Evolutionary conservation across 2,888 invertebrate genomes (phyloP), one percentile per base, ranked within the genome.

Genomic region (Morinoia aosen): DNA sequence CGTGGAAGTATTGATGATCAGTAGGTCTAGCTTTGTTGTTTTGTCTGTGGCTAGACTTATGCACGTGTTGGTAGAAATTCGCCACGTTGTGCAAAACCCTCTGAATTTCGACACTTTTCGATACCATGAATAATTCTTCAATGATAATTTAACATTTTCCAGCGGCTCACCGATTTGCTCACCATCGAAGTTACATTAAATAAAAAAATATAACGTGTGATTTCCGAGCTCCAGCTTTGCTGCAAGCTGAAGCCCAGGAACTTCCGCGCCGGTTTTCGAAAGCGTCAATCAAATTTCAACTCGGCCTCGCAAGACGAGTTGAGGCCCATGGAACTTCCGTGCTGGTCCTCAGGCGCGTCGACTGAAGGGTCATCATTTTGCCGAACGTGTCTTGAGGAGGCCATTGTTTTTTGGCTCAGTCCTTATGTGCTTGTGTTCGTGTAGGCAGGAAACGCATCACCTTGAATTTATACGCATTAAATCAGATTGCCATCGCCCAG

Each of bases 391-490:
- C 76, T 76, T 33, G 76, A 76, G 76, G 25, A 76, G 76, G 76
- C 76, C 76, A 33, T 76, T 93, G 93, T 57, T 93, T 16, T 48
- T 58, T 57, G 93, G 48, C 39, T 48, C 12, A 57, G 93, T 48
- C 93, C 93, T 93, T 40, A 56, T 25, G 91, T 91, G 16, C 91
- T 56, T 93, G 93, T 93, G 93, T 93, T 93, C 93, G 5, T 56
- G 93, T 57, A 57, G 93, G 93, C 56, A 93, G 93, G 57, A 39
- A 57, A 48, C 93, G 93, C 57, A 56, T 93, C 93, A 48, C 93
- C 33, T 93, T 93, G 25, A 93, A 93, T 93, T 93, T 93, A 93
- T 93, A 93, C 57, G 58, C 93, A 93, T 93, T 93, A 93, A 93
- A 57, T 93, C 93, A 93, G 93, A 93, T 93, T 93, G 93, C 10